Conservation (phyloP, 2,113 vertebrate genomes). For the Tragelaphus scriptus region DNA sequence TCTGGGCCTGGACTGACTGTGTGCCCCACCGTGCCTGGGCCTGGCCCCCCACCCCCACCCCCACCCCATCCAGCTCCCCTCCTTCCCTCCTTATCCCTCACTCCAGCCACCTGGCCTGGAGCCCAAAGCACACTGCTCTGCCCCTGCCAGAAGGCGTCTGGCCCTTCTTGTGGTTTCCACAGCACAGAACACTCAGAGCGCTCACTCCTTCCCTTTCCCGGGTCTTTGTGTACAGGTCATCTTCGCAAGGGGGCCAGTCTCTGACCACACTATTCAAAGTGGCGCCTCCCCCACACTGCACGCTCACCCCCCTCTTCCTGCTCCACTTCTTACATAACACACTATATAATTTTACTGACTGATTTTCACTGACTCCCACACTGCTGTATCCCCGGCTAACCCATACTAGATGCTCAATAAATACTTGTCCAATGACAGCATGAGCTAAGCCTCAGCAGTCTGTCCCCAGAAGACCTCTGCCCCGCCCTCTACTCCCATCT, state of each 20-base stretch:
- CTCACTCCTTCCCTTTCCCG: background rate
- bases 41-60: background rate
- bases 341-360: background rate
- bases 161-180: background rate
- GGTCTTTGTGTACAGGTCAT: background rate
- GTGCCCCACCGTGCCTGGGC: accelerated
- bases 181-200: background rate
- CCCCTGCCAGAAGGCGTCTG: background rate
- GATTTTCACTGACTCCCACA: background rate
- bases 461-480: background rate
- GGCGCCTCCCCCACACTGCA: no score
- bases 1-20: background rate
- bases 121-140: no score
- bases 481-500: background rate
- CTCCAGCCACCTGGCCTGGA: background rate
- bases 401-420: conserved; percentile 21
- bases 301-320: background rate
- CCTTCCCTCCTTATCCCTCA: background rate
- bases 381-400: background rate
- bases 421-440: background rate
- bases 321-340: background rate
- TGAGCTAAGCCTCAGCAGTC: background rate
- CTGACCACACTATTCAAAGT: background rate
- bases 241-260: background rate
- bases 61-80: background rate